These are phyloP conservation scores for Paratilapia polleni DNA, from an alignment of 2,113 vertebrate genomes.

Conservation along the genomic window DNA sequence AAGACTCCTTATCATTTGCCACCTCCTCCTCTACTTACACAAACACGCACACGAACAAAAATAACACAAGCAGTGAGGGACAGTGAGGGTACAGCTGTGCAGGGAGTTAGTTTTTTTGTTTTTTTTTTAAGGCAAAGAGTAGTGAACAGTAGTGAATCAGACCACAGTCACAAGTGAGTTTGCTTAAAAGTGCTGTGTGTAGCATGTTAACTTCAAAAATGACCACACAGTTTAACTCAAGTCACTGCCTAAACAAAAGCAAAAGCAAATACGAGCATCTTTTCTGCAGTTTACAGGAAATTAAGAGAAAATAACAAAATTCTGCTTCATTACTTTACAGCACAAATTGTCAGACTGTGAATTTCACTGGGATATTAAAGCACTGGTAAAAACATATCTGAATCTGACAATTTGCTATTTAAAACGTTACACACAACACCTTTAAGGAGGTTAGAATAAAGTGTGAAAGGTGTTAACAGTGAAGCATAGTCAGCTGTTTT, in stretches of 20 bases:
- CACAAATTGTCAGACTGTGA: too few relatives aligned
- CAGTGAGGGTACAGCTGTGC: slow-evolving; percentile 26
- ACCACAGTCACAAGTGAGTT: slow-evolving; percentile 3
- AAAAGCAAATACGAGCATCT: too few relatives aligned
- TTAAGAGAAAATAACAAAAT: too few relatives aligned
- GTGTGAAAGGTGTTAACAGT: background rate
- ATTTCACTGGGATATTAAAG: background rate
- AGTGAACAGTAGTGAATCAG: slow-evolving; percentile 26
- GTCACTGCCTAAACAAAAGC: too few relatives aligned
- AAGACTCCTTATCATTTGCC: slow-evolving; percentile 72
- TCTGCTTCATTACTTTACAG: too few relatives aligned
- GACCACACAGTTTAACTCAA: too few relatives aligned
- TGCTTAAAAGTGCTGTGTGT: background rate
- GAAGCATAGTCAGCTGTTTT: background rate
- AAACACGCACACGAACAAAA: slow-evolving; percentile 44
- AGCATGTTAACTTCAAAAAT: background rate
- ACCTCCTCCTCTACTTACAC: slow-evolving; percentile 79
- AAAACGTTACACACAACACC: slow-evolving; percentile 6
- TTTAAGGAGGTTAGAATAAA: slow-evolving; percentile 1
- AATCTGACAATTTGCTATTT: background rate
- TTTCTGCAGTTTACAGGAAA: too few relatives aligned
- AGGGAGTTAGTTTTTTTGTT: background rate
- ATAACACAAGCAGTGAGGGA: slow-evolving; percentile 34
- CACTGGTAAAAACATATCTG: background rate
- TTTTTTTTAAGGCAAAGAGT: slow-evolving; percentile 12